Percentiles rank a stretch among this genome's conserved stretches.
These are phyloP conservation scores for Hydriomena furcata DNA, from an alignment of 2,888 invertebrate genomes.

Conservation along the genomic window DNA sequence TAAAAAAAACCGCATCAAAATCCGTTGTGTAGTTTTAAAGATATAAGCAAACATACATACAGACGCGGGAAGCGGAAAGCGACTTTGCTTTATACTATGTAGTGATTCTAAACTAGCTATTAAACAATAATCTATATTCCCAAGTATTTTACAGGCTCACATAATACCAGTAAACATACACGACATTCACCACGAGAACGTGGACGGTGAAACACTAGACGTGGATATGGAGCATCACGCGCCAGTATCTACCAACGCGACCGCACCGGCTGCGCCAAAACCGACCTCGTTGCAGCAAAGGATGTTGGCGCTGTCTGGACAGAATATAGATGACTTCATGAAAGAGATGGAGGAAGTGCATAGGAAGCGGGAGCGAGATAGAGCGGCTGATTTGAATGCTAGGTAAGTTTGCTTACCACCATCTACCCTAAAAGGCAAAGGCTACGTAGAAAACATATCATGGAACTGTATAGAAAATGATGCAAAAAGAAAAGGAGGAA, in stretches of 20 bases:
- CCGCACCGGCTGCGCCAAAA: constrained; percentile 81
- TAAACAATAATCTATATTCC: too few species aligned
- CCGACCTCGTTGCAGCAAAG: constrained; percentile 92
- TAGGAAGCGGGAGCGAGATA: constrained; percentile 88
- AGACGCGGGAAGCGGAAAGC: too few species aligned
- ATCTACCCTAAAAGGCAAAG: too few species aligned
- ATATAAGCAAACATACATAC: too few species aligned
- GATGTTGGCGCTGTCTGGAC: constrained; percentile 94
- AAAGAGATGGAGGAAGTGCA: constrained; percentile 95
- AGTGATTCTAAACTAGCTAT: too few species aligned
- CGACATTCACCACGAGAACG: constrained; percentile 26
- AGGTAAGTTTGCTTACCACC: constrained; percentile 61
- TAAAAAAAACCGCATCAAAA: too few species aligned
- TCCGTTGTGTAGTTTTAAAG: too few species aligned
- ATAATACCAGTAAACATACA: constrained; percentile 2
- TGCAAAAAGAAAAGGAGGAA: too few species aligned
- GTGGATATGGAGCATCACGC: constrained; percentile 34
- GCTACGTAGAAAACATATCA: too few species aligned
- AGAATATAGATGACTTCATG: constrained; percentile 96
- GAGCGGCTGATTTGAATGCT: constrained; percentile 84
- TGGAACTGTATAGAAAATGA: too few species aligned
- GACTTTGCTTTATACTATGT: too few species aligned
- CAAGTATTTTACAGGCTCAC: constrained; percentile 7
- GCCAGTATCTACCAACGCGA: constrained; percentile 19
- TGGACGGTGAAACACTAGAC: constrained; percentile 62